phyloP scores from a whole-genome alignment of 2,797 vertebrate genomes.

The Lindbergichthys nudifrons region DNA sequence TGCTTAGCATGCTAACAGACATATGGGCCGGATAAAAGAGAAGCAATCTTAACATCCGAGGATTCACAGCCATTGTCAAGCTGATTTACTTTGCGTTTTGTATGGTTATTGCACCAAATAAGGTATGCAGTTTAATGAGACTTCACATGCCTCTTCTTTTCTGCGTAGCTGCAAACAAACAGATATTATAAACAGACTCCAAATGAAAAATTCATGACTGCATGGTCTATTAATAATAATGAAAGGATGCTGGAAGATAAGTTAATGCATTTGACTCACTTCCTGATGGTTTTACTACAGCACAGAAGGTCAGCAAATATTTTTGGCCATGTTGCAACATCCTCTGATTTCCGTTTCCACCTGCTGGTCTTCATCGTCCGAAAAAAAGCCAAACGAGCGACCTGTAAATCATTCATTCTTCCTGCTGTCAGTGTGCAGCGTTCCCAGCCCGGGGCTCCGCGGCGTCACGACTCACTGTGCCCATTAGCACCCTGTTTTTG shows the following conservation, averaged over 20 bases:
- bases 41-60: slow-evolving; percentile 8
- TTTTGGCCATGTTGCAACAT: slow-evolving; percentile 3
- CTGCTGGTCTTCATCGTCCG: slow-evolving; percentile 6
- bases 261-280: background rate
- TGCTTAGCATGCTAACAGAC: slow-evolving; percentile 20
- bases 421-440: slow-evolving; percentile 39
- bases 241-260: background rate
- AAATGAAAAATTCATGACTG: slow-evolving; percentile 2
- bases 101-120: background rate
- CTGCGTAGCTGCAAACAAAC: slow-evolving; percentile 6
- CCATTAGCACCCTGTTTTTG: slow-evolving; percentile 65
- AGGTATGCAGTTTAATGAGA: slow-evolving; percentile 8
- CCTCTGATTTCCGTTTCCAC: slow-evolving; percentile 17
- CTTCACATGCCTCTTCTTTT: background rate
- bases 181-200: background rate
- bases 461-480: slow-evolving; percentile 58
- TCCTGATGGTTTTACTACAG: background rate
- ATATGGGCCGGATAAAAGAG: background rate
- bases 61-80: slow-evolving; percentile 2
- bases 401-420: slow-evolving; percentile 65
- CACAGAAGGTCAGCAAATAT: background rate
- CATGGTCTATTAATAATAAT: background rate
- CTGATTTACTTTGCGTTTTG: background rate
- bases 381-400: slow-evolving; percentile 26
- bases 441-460: slow-evolving; percentile 51